phyloP scores from a whole-genome alignment of 2,888 invertebrate species.

The Acholoe squamosa region DNA sequence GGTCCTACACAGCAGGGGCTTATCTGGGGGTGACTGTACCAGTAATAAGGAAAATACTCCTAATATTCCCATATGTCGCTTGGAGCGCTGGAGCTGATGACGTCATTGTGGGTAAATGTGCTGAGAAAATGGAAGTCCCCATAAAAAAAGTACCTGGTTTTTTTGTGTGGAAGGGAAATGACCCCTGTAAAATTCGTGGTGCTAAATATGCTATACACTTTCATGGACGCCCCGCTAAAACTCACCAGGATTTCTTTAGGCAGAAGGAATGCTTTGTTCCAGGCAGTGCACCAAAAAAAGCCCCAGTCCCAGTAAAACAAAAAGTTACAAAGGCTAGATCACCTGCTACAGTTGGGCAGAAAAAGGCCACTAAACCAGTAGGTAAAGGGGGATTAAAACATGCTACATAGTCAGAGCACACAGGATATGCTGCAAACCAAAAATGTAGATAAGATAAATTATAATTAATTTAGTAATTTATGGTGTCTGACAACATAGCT shows the following conservation, averaged over 20 bases:
- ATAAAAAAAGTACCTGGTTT: background rate
- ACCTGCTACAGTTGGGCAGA: no score
- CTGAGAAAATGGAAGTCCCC: constrained; percentile 13
- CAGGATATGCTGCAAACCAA: no score
- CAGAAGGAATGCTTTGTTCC: background rate
- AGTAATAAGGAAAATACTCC: constrained; percentile 3
- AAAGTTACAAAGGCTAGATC: no score
- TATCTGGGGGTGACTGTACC: background rate
- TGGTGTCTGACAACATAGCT: no score
- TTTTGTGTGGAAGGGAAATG: background rate
- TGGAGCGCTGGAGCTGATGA: constrained; percentile 5
- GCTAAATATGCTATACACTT: background rate
- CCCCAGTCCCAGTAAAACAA: no score
- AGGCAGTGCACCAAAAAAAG: no score
- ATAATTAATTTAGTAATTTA: no score
- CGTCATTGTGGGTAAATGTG: constrained; percentile 20
- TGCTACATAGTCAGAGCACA: no score
- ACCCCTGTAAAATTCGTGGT: background rate
- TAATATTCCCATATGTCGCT: background rate
- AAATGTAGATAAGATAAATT: no score
- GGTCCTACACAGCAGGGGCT: background rate
- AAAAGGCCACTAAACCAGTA: no score
- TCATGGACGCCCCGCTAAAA: background rate
- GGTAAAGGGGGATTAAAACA: no score
- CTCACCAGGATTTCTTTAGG: background rate